Percentiles rank a stretch among this genome's conserved stretches.
phyloP scores from a whole-genome alignment of 1,140 invertebrate genomes.

The Aphis gossypii region DNA sequence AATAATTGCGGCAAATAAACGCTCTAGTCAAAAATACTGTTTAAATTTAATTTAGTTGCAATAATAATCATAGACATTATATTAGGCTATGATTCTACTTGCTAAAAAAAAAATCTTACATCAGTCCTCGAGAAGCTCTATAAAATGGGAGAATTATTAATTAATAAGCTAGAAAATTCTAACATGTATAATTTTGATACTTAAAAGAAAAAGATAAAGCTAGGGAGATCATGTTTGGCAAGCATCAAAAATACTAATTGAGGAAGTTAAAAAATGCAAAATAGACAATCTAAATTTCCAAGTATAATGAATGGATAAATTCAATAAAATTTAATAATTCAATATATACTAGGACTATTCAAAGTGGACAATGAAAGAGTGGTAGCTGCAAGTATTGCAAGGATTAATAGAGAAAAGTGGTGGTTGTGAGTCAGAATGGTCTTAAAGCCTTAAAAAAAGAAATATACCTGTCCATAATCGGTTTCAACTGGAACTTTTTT shows the following conservation, averaged over 20 bases:
- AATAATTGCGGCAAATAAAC: not conserved
- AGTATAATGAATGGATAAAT: not conserved
- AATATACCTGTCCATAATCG: conserved; percentile 75
- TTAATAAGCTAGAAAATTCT: too few species aligned
- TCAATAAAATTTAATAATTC: not conserved
- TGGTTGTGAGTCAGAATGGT: not conserved
- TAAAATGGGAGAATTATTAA: too few species aligned
- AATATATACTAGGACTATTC: not conserved
- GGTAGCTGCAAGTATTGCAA: not conserved
- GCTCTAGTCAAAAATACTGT: too few species aligned
- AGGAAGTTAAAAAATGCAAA: not conserved
- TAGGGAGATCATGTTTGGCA: too few species aligned
- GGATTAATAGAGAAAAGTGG: not conserved
- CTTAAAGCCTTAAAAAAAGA: not conserved
- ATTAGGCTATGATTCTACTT: too few species aligned
- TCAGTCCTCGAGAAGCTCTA: too few species aligned
- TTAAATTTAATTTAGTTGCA: too few species aligned
- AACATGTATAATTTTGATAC: too few species aligned
- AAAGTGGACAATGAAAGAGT: not conserved
- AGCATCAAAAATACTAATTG: not conserved
- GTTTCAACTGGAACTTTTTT: conserved; percentile 89
- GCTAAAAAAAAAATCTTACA: too few species aligned
- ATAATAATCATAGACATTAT: too few species aligned
- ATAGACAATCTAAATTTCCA: too few species aligned
- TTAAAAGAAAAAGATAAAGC: too few species aligned